Base-by-base conservation (phyloP, 2,888 invertebrate species). In the Meandrusa payeni region DNA sequence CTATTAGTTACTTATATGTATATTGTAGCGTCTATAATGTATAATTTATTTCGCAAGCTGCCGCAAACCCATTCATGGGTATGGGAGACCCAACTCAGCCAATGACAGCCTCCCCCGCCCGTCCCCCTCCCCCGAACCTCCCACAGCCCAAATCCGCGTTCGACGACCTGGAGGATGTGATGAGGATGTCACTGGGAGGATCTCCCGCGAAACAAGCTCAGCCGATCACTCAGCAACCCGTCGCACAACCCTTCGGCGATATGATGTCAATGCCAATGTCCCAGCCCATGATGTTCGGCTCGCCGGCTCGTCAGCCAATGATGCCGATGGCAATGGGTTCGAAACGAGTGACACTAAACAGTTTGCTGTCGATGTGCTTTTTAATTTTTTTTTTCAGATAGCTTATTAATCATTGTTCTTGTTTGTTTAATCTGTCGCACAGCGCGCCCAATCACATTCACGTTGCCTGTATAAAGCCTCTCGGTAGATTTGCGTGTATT, bases 101-200 rank as follows among this genome's bases (percentile, higher is more conserved):
- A 61, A 82, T 69, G 61, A 73, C 72, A 61, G 83, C 73, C 48
- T 85, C 83, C 55, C 87, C 78, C 53, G 82, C 82, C 85, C 90
- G 85, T 65, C 90, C 83, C 72, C 89, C 90, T 34, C 89, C 86
- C 42, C 86, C 88, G 20, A 63, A 70, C 51, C 78, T 78, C 48
- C 70, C 74, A 37, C 77, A 81, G 48, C 85, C 86, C 40, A 92
- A 91, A 61, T 91, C 91, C 55, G 92, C 92, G 20, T 90, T 92
- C 70, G 92, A 92, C 64, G 92, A 92, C 60, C 88, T 93, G 52
- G 92, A 92, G 63, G 91, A 92, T 63, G 91, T 89, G 42, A 92
- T 93, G 81, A 86, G 91, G 45, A 90, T 91, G 89, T 91, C 91
- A 34, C 88, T 93, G 61, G 92, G 92, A 34, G 91, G 91, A 46